Evolutionary conservation across 2,888 invertebrate genomes (phyloP).

Genomic region (Tipula vernalis): DNA sequence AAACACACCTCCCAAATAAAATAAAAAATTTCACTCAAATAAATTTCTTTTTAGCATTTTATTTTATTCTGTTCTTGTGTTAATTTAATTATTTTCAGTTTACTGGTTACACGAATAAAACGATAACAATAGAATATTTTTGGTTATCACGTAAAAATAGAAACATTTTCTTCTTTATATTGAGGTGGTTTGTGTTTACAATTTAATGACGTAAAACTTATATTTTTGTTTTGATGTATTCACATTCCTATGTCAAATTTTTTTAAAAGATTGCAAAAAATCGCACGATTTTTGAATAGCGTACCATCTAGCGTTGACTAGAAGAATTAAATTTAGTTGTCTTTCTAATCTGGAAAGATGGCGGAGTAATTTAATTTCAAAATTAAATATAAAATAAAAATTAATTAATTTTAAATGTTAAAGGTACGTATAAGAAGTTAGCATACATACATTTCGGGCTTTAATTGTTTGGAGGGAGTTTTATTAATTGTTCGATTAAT

Average conservation of each 20-base stretch:
- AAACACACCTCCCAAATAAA: neutral
- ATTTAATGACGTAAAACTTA: neutral
- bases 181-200: neutral
- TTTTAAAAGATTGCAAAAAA: neutral
- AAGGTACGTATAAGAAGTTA: neutral
- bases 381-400: too few species aligned
- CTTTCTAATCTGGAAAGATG: neutral
- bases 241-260: neutral
- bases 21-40: neutral
- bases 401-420: neutral
- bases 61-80: neutral
- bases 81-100: neutral
- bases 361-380: neutral
- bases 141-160: neutral
- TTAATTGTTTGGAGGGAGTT: neutral
- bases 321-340: neutral
- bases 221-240: neutral
- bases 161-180: neutral
- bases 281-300: neutral
- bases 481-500: neutral
- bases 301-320: neutral
- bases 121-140: neutral
- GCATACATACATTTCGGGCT: neutral
- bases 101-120: neutral
- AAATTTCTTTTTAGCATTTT: neutral